Base-by-base conservation (phyloP, 2,113 vertebrate species). In the Eleginops maclovinus region DNA sequence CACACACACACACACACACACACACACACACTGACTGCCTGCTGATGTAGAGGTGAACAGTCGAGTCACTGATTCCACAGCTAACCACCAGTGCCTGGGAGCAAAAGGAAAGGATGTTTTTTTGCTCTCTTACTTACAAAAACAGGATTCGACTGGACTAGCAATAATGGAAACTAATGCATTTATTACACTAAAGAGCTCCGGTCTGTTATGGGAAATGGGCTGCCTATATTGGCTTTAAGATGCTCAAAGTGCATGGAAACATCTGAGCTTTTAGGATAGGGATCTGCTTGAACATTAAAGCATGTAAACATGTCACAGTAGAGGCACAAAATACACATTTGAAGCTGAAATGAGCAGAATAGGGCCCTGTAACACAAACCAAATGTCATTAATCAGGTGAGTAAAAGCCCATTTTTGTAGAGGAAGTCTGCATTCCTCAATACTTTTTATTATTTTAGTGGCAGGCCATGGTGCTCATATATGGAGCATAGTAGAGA, bases 131-230 rank as follows among this genome's bases (percentile, higher is more conserved):
- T 36, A 36, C 31, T 36, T 36, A 31, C 28, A 31, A 31, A 31
- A 4, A 69, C 53, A n/a, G n/a, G 13, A 22, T 15, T 26, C 2
- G 17, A 50, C 19, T 21, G 15, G 26, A 22, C 2, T 3, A 54
- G 40, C 60, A 60, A 51, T 77, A 72, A 80, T 62, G 77, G 61
- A 65, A 66, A 66, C 58, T 68, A 68, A 85, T 85, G 66, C 80
- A 59, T 83, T 87, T 79, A 72, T 77, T 28, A 24, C 49, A 40
- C 50, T 44, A 21, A 79, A 77, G 77, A 84, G 79, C 76, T n/a
- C 15, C 17, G 15, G 28, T 70, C 47, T 60, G 46, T 41, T 51
- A 47, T 55, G 62, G 65, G 74, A 81, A 75, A 71, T 61, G 26
- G 2, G 15, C 44, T n/a, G 54, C 68, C 72, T 81, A 67, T 36